These are phyloP conservation scores for Platycercus adscitus DNA, from an alignment of 2,113 vertebrate genomes.

Conservation along the genomic window DNA sequence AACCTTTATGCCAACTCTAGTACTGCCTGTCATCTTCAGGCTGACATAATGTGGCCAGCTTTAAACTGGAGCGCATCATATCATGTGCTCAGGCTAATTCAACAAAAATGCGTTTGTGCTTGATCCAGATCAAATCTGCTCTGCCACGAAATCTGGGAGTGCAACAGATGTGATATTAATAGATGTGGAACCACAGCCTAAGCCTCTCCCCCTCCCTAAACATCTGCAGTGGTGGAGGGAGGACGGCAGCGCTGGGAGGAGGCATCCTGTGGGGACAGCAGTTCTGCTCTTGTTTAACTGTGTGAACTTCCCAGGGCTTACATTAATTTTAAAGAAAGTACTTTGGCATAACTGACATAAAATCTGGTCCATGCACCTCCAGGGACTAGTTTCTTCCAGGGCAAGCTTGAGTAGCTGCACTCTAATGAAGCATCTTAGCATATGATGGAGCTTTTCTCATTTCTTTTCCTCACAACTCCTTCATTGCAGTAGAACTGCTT, in stretches of 20 bases:
- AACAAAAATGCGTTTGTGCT: constrained; percentile 54
- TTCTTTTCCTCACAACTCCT: neutral
- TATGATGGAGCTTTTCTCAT: neutral
- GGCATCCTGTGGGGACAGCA: constrained; percentile 30
- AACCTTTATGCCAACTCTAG: neutral
- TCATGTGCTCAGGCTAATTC: neutral
- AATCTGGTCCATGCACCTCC: neutral
- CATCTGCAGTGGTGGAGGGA: neutral
- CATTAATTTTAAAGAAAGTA: constrained; percentile 44
- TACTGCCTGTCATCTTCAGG: neutral
- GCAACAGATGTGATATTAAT: constrained; percentile 65
- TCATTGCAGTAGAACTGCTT: neutral
- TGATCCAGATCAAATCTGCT: constrained; percentile 46
- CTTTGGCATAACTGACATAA: neutral
- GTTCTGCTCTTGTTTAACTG: neutral
- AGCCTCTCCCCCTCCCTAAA: constrained; percentile 26
- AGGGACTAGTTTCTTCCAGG: constrained; percentile 15
- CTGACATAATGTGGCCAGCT: neutral
- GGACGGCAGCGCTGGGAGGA: neutral
- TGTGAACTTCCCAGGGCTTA: neutral
- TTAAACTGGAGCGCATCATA: neutral
- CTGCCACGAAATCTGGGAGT: constrained; percentile 26
- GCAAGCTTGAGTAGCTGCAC: constrained; percentile 7
- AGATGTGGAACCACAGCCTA: constrained; percentile 30
- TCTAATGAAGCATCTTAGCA: neutral